Percentiles rank a stretch among this genome's conserved stretches.
Conservation (phyloP, 2,888 invertebrate species). For the Seladonia tumulorum region DNA sequence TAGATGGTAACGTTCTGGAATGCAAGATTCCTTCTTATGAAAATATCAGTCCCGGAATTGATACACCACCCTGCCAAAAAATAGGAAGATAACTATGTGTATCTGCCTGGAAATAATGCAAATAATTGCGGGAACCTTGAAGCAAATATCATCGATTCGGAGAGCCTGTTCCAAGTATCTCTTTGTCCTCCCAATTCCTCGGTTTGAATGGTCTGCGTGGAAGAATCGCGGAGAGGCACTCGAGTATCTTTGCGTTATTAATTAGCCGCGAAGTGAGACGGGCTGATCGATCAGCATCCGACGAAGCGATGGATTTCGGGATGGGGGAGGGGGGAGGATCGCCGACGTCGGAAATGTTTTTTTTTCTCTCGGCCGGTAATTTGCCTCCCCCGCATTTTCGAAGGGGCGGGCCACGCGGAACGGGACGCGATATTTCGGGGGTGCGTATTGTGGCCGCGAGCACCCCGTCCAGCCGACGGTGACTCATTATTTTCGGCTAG, state of each 20-base stretch:
- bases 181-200: neutral
- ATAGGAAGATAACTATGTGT: neutral
- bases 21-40: too few species aligned
- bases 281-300: conserved; percentile 6
- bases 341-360: conserved; percentile 20
- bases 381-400: conserved; percentile 26
- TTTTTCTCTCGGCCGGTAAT: conserved; percentile 35
- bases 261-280: neutral
- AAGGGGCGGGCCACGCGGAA: conserved; percentile 40
- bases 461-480: conserved; percentile 65
- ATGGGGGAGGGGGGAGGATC: neutral
- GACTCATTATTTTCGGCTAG: conserved; percentile 81
- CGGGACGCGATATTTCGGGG: conserved; percentile 71
- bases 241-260: conserved; percentile 11
- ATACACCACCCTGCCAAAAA: too few species aligned
- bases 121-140: neutral
- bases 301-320: neutral
- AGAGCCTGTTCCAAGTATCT: neutral
- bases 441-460: conserved; percentile 68
- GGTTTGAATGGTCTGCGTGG: neutral
- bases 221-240: neutral
- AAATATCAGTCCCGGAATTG: too few species aligned
- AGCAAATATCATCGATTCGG: neutral
- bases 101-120: neutral
- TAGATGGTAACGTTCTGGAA: too few species aligned